Base-by-base conservation (phyloP, 2,113 vertebrate species). In the Ceratotherium simum region DNA sequence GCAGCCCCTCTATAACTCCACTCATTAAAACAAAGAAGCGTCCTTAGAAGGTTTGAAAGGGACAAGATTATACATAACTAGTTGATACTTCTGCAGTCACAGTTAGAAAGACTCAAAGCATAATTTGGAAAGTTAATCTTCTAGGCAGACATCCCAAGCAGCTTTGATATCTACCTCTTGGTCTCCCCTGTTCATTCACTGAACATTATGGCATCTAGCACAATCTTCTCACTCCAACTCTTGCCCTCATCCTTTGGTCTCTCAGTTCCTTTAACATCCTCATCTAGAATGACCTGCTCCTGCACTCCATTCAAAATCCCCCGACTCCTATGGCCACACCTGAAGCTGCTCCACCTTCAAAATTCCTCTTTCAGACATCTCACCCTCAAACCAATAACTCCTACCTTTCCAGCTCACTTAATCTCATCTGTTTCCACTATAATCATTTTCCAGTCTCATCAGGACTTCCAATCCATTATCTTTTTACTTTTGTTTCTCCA, bases 91-190 rank as follows among this genome's bases (percentile, higher is more conserved):
- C 75, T 64, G 76, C 46, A 42, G 42, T 90, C 33, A 54, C n/a
- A 75, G 54, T 69, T 67, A 46, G 33, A 25, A 33, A 83, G 20
- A 76, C 64, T 62, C 27, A 36, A 67, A 60, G 69, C 13, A 78
- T 69, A 78, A 62, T 90, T 62, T 85, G 80, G 70, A 78, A 95
- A 84, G 39, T 13, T 95, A 25, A 70, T 62, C 62, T 65, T 72
- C 33, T 62, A 58, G 60, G 70, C 18, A 60, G 70, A 78, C 56
- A 23, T 69, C 62, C 62, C 39, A 91, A 11, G 62, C 51, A 91
- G 42, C 42, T 48, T 90, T 69, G 72, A 60, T 46, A 46, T 48
- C 5, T 5, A 46, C 60, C 23, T 46, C 39, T 60, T 60, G 51
- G 60, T 13, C 62, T 60, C 36, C n/a, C 67, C 48, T 25, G 9